Evolutionary conservation across 2,113 vertebrate species (phyloP).

Genomic region (Lycaon pictus): DNA sequence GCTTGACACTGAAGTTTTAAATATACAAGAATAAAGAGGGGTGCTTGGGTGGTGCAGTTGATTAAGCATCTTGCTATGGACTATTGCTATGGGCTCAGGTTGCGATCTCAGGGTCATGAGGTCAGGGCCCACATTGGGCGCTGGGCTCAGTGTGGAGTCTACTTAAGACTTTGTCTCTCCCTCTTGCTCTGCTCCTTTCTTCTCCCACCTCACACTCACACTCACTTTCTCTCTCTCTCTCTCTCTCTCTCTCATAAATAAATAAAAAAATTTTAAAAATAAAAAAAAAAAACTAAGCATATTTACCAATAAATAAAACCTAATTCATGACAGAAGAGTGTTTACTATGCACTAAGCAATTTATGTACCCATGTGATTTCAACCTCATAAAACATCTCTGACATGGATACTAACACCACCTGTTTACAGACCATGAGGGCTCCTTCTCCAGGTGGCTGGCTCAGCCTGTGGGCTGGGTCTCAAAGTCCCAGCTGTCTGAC

Average conservation of each 20-base stretch:
- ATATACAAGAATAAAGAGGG: constrained; percentile 2
- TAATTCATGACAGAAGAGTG: neutral
- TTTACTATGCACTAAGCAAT: neutral
- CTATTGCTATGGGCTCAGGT: no score
- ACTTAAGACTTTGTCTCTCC: no score
- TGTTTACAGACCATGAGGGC: neutral
- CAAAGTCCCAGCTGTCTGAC: neutral
- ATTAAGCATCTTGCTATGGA: no score
- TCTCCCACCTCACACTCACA: no score
- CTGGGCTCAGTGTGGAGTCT: no score
- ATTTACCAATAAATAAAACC: constrained; percentile 5
- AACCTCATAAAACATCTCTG: neutral
- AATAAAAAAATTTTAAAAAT: no score
- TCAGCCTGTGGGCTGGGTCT: neutral
- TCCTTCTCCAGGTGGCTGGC: neutral
- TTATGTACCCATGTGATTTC: neutral
- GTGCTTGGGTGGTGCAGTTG: no score
- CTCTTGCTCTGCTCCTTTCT: no score
- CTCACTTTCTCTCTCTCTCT: no score
- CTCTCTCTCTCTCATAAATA: no score
- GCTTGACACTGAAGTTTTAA: neutral
- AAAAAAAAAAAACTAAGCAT: neutral
- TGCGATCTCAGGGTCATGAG: no score
- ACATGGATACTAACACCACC: neutral
- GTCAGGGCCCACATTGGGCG: no score